Evolutionary conservation across 2,113 vertebrate species (phyloP), one percentile per base, ranked within the genome.

Genomic region (Nansenia antarctica): DNA sequence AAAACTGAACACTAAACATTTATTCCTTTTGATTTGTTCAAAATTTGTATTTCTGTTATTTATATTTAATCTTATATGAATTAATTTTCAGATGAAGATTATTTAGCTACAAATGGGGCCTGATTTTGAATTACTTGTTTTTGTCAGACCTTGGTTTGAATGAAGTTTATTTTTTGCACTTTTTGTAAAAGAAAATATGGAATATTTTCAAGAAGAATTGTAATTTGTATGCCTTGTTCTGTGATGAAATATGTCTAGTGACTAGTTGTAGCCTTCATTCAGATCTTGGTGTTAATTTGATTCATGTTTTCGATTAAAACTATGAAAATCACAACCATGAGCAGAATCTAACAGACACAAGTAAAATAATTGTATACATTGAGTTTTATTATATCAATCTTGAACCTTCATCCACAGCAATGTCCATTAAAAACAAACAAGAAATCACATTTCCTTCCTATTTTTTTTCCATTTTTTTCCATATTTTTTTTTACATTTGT

Each of bases 401-500:
- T 69, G 78, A 78, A 85, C 64, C 76, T 88, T 69, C 79, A 83
- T 68, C 84, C 81, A 90, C 85, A 89, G 79, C 73, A 82, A 88
- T 76, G 82, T 83, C 73, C 70, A 90, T 87, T 96, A 96, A 95
- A 96, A 93, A 96, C 93, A 94, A 95, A 94, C 90, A 93, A 89
- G 92, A 90, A 94, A 90, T 94, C 92, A 93, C 92, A 92, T 83
- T 89, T 91, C 90, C 80, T 92, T 93, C 83, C 83, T 87, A 92
- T 80, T 94, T 92, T 95, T 91, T 94, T n/a, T n/a, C n/a, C n/a
- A n/a, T 89, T 91, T 89, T 80, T 92, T 93, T 83, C 83, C 86
- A 92, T 80, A 93, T 92, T 95, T 91, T 88, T 94, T 92, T 95
- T 91, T 94, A 96, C 93, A 95, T 92, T 94, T 97, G 88, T 96